These are phyloP conservation scores for Arizona elegans DNA, from an alignment of 2,113 vertebrate genomes.

Conservation along the genomic window DNA sequence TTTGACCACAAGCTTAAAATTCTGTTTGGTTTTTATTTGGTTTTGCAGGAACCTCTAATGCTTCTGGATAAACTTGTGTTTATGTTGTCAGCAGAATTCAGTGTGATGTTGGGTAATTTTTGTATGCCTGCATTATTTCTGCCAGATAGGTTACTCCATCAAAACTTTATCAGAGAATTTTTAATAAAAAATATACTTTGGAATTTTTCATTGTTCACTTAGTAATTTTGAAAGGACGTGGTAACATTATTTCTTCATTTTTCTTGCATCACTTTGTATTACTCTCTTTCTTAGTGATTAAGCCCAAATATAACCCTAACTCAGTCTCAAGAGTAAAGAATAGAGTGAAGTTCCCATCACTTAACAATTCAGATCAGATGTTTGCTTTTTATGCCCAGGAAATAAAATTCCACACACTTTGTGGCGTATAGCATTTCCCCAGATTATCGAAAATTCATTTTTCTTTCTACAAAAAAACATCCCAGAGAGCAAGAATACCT, in stretches of 20 bases:
- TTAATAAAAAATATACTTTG: constrained; percentile 67
- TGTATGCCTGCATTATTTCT: constrained; percentile 66
- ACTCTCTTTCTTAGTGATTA: constrained; percentile 49
- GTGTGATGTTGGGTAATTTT: constrained; percentile 60
- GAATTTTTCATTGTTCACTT: constrained; percentile 68
- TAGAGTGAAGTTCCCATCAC: constrained; percentile 42
- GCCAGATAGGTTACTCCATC: constrained; percentile 61
- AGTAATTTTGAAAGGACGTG: constrained; percentile 67
- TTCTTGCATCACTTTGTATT: constrained; percentile 61
- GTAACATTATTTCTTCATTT: constrained; percentile 54
- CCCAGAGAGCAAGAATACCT: neutral
- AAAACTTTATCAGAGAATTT: constrained; percentile 70
- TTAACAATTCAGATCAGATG: neutral
- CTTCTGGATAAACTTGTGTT: constrained; percentile 79
- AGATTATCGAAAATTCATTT: neutral
- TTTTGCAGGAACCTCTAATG: constrained; percentile 76
- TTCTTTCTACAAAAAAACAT: neutral
- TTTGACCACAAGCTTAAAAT: constrained; percentile 79
- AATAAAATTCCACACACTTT: neutral
- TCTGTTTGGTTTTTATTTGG: constrained; percentile 64
- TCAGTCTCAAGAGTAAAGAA: constrained; percentile 47
- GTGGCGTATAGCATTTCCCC: neutral
- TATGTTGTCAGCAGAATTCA: constrained; percentile 65
- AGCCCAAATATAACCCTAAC: constrained; percentile 49
- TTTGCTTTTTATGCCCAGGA: constrained; percentile 6